These are phyloP conservation scores for Festucalex cinctus DNA, from an alignment of 2,113 vertebrate genomes.

Conservation along the genomic window DNA sequence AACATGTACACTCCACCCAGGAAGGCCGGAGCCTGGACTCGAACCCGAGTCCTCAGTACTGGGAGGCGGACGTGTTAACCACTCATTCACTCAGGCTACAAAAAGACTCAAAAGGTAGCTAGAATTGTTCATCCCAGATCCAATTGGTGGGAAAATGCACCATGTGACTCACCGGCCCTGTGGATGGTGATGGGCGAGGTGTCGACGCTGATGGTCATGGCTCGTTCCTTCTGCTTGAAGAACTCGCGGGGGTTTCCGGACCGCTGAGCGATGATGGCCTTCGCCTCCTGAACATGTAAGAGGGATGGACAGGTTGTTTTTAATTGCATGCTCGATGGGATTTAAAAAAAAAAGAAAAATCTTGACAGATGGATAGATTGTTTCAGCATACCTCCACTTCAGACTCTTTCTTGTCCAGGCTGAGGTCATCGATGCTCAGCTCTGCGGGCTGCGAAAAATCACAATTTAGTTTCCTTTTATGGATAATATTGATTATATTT, in stretches of 20 bases:
- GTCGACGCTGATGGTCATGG: constrained; percentile 80
- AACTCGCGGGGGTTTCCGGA: constrained; percentile 92
- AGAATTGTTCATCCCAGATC: too few species aligned
- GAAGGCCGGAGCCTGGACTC: too few species aligned
- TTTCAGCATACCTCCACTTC: constrained; percentile 83
- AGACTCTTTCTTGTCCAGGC: constrained; percentile 84
- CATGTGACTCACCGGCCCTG: constrained; percentile 79
- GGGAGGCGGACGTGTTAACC: too few species aligned
- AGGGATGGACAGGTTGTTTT: not conserved
- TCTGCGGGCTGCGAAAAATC: constrained; percentile 61
- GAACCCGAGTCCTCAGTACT: too few species aligned
- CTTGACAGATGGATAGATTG: not conserved
- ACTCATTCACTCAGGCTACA: too few species aligned
- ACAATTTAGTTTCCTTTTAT: not conserved
- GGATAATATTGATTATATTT: not conserved
- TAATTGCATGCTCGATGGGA: not conserved
- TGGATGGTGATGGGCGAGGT: constrained; percentile 78
- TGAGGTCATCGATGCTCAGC: constrained; percentile 78
- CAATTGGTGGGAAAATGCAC: too few species aligned
- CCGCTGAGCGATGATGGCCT: constrained; percentile 93
- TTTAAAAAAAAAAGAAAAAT: not conserved
- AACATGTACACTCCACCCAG: too few species aligned
- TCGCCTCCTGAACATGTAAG: constrained; percentile 81
- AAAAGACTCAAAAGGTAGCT: too few species aligned
- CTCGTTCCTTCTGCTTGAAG: constrained; percentile 89